These are phyloP conservation scores for Alaudala cheleensis DNA, from an alignment of 2,113 vertebrate genomes.

Conservation along the genomic window DNA sequence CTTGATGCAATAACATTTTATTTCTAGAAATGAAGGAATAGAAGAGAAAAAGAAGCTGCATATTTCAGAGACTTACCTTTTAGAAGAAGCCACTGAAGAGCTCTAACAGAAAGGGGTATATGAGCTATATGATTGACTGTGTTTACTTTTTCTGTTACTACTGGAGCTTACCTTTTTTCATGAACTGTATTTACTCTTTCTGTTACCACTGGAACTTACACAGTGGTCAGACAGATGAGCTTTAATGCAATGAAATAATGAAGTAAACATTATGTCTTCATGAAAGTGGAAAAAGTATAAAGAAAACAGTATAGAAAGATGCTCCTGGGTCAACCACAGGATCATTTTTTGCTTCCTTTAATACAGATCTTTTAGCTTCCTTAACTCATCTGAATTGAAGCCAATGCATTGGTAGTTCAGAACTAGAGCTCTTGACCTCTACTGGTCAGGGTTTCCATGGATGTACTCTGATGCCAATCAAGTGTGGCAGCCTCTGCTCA, in stretches of 20 bases:
- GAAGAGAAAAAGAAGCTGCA: not conserved
- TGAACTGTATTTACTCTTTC: not conserved
- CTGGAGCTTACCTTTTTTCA: not conserved
- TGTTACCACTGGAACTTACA: not conserved
- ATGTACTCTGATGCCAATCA: not conserved
- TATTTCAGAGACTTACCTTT: not conserved
- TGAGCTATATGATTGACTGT: rapidly evolving
- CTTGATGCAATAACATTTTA: not conserved
- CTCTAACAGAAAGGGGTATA: not conserved
- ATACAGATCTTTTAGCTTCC: not conserved
- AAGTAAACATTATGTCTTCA: not conserved
- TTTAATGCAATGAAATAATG: not conserved
- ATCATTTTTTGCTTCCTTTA: not conserved
- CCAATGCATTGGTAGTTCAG: not conserved
- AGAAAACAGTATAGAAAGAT: not conserved
- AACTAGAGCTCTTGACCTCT: not conserved
- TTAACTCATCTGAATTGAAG: not conserved
- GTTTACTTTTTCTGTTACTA: not conserved
- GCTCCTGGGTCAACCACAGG: not conserved
- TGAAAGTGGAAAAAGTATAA: not conserved
- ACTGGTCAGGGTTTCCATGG: not conserved
- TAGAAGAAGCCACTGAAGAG: not conserved
- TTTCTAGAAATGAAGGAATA: not conserved
- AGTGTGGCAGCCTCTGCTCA: not conserved
- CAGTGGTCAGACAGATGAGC: not conserved